Evolutionary conservation across 2,888 invertebrate genomes (phyloP).

Genomic region (Rhamnusium bicolor): DNA sequence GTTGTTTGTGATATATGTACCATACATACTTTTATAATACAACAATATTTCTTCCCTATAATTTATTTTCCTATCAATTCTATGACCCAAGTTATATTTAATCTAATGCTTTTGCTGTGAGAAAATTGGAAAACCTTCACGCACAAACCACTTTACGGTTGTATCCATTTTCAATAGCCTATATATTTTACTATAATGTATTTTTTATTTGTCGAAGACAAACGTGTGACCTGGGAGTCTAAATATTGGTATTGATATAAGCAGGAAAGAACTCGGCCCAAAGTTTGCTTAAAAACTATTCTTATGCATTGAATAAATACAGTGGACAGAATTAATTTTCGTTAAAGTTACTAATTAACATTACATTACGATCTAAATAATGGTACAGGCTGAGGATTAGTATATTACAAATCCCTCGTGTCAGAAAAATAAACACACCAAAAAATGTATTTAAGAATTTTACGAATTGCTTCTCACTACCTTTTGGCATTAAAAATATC

Average conservation of each 20-base stretch:
- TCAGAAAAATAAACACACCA: too few relatives aligned
- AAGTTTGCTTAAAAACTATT: background rate
- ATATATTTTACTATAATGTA: constrained; percentile 7
- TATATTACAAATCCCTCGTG: too few relatives aligned
- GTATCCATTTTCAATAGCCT: constrained; percentile 8
- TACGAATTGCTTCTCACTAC: too few relatives aligned
- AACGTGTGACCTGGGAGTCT: background rate
- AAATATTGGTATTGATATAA: background rate
- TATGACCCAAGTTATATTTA: background rate
- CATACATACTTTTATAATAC: background rate
- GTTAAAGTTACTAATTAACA: too few relatives aligned
- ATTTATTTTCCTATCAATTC: constrained; percentile 14
- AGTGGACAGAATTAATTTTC: too few relatives aligned
- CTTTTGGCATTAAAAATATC: too few relatives aligned
- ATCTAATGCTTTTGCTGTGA: background rate
- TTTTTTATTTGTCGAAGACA: background rate
- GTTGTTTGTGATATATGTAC: background rate
- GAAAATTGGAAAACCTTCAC: constrained; percentile 16
- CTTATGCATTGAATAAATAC: background rate
- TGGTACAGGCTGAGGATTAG: too few relatives aligned
- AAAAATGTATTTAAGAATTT: too few relatives aligned
- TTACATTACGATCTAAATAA: too few relatives aligned
- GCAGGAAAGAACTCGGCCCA: background rate
- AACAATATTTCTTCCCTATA: background rate
- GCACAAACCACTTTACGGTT: constrained; percentile 9